Evolutionary conservation across 1,140 invertebrate genomes (phyloP), one percentile per base, ranked within the genome.

Genomic region (Rhyacophila brunnea): DNA sequence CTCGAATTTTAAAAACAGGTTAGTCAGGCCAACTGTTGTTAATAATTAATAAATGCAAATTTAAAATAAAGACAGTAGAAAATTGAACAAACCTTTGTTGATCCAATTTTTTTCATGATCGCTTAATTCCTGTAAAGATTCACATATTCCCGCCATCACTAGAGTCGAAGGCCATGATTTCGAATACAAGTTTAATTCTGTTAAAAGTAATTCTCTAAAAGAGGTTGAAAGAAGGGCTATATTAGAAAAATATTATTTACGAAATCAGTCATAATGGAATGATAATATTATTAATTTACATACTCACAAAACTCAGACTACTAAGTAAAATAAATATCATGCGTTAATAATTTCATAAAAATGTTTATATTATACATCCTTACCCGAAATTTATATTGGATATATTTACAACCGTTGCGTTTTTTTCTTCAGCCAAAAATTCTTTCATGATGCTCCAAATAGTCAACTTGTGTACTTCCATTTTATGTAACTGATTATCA

Each of bases 311-410:
- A 7, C n/a, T n/a, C 6, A 35, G 34, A 6, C 34, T 35, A n/a
- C 6, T 35, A n/a, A 35, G 6, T 35, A 7, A 35, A 35, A 35
- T 35, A n/a, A 35, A 35, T 7, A 35, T 18, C 6, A 9, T 9
- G 14, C 13, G 35, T n/a, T n/a, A n/a, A n/a, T n/a, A n/a, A n/a
- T n/a, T n/a, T n/a, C n/a, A n/a, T n/a, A n/a, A n/a, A n/a, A n/a
- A n/a, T n/a, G n/a, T n/a, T n/a, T n/a, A n/a, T n/a, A n/a, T n/a
- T n/a, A n/a, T n/a, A n/a, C n/a, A n/a, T 51, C 53, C 54, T 43
- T 45, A 63, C 60, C 43, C 38, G 40, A 51, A 64, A 59, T 64
- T 48, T 11, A 51, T n/a, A 36, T 51, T 45, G n/a, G 45, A 56
- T 40, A 59, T 13, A 11, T 59, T 47, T 0, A 5, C 1, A 43